phyloP scores from a whole-genome alignment of 1,140 invertebrate genomes.

The Glomeris maerens region DNA sequence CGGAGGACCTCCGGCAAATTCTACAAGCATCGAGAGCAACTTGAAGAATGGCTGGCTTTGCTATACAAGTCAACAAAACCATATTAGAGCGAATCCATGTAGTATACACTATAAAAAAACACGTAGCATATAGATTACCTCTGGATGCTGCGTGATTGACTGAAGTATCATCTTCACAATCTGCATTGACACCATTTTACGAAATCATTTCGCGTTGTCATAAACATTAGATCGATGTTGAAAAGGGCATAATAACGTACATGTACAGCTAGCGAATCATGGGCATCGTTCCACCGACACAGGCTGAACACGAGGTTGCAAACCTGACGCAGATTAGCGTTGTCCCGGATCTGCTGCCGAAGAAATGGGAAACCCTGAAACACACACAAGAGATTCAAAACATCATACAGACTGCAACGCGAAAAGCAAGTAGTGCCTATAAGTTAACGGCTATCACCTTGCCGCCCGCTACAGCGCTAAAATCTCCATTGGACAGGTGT shows the following conservation, averaged over 20 bases:
- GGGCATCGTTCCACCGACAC: conserved; percentile 76
- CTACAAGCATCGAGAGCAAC: conserved; percentile 45
- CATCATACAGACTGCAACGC: background rate
- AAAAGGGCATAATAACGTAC: conserved; percentile 15
- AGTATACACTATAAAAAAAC: background rate
- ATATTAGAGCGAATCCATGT: background rate
- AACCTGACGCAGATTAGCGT: conserved; percentile 79
- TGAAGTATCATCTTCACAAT: conserved; percentile 78
- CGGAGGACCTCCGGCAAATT: conserved; percentile 43
- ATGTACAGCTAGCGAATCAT: conserved; percentile 64
- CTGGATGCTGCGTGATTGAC: conserved; percentile 73
- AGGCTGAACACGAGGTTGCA: conserved; percentile 80
- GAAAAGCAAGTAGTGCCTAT: conserved; percentile 4
- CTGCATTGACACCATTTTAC: conserved; percentile 19
- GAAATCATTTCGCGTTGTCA: background rate
- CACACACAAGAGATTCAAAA: background rate
- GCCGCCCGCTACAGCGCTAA: conserved; percentile 64
- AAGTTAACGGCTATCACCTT: conserved; percentile 42
- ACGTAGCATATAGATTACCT: conserved; percentile 38
- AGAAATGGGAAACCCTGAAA: conserved; percentile 75
- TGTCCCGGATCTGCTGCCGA: conserved; percentile 84
- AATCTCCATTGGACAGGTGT: conserved; percentile 60
- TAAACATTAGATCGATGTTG: background rate
- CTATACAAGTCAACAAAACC: conserved; percentile 18
- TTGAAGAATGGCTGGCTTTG: conserved; percentile 78